Evolutionary conservation across 2,888 invertebrate genomes (phyloP).

Genomic region (Cryptocephalus primarius): DNA sequence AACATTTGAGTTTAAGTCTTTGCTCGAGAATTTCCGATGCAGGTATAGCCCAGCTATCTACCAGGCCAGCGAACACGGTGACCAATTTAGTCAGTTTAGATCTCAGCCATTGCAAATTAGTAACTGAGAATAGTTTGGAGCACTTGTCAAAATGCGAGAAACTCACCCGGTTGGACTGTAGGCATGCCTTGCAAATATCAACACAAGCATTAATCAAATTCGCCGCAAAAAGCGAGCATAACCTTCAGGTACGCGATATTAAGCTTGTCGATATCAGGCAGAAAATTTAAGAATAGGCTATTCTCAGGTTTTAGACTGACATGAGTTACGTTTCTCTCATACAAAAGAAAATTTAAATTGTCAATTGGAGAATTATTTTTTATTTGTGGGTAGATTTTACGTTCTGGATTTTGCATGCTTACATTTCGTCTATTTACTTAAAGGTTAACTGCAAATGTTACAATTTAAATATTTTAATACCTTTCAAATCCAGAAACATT

Average conservation of each 20-base stretch:
- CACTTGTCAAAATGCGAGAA: conserved; percentile 68
- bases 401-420: too few species aligned
- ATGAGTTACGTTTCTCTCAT: too few species aligned
- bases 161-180: conserved; percentile 60
- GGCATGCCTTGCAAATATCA: conserved; percentile 70
- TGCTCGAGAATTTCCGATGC: conserved; percentile 84
- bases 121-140: conserved; percentile 74
- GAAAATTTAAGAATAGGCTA: neutral
- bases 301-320: too few species aligned
- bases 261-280: conserved; percentile 53
- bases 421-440: too few species aligned
- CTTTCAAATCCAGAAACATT: too few species aligned
- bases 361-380: too few species aligned
- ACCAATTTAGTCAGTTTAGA: conserved; percentile 61
- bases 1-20: conserved; percentile 69
- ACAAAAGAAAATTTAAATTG: too few species aligned
- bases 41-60: conserved; percentile 77
- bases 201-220: conserved; percentile 76
- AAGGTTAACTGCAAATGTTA: too few species aligned
- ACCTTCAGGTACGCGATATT: conserved; percentile 68
- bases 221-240: conserved; percentile 68
- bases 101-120: conserved; percentile 69
- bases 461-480: too few species aligned
- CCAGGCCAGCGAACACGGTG: conserved; percentile 60
- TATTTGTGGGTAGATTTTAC: too few species aligned